phyloP scores from a whole-genome alignment of 2,797 vertebrate species.

The Acanthurus tractus region DNA sequence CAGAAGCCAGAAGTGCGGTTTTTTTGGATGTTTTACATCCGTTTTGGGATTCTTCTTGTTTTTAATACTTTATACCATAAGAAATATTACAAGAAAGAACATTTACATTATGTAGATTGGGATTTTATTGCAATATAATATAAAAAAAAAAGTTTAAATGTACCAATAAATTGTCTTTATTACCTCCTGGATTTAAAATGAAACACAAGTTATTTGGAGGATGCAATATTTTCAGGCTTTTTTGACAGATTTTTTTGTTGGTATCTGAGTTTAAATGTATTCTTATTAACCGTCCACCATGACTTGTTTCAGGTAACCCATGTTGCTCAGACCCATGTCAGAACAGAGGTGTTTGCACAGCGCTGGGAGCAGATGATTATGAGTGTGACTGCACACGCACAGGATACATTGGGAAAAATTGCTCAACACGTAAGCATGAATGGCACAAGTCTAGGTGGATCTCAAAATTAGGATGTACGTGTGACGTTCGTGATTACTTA shows the following conservation, averaged over 20 bases:
- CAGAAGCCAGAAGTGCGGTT: background rate
- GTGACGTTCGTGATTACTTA: background rate
- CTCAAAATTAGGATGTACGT: accelerated
- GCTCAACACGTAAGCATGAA: slow-evolving; percentile 89
- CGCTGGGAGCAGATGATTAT: slow-evolving; percentile 83
- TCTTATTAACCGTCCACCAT: background rate
- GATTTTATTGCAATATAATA: background rate
- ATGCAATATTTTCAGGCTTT: background rate
- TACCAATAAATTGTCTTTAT: background rate
- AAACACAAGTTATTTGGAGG: too few relatives aligned
- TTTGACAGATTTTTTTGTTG: background rate
- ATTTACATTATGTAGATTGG: background rate
- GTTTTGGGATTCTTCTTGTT: background rate
- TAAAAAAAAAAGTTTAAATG: background rate
- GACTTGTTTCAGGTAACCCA: slow-evolving; percentile 85
- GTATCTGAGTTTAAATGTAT: background rate
- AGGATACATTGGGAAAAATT: slow-evolving; percentile 93
- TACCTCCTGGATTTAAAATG: too few relatives aligned
- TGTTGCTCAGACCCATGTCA: slow-evolving; percentile 96
- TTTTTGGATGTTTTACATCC: background rate
- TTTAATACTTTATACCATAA: background rate
- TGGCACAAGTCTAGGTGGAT: accelerated
- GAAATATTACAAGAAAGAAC: background rate
- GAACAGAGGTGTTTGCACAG: slow-evolving; percentile 93
- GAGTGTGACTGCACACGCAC: slow-evolving; percentile 97